Evolutionary conservation across 2,888 invertebrate species (phyloP).

Genomic region (Yponomeuta plumbellus): DNA sequence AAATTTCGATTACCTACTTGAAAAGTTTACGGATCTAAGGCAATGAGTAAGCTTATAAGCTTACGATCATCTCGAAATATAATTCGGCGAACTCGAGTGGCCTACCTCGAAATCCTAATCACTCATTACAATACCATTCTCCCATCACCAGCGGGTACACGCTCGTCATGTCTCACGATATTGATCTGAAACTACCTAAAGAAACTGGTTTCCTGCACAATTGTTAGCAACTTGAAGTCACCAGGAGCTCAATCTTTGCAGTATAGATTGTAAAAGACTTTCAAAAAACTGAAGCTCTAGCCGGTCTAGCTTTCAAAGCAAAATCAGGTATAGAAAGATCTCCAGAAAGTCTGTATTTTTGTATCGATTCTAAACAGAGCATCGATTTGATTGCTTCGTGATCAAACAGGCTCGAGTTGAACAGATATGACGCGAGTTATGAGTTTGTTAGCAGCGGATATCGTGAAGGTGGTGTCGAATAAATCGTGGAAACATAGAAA

Average conservation of each 20-base stretch:
- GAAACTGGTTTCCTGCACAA: not conserved
- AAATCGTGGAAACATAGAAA: not conserved
- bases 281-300: not conserved
- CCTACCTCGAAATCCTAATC: conserved; percentile 1
- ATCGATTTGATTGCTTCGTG: conserved; percentile 10
- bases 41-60: not conserved
- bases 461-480: not conserved
- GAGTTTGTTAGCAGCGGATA: not conserved
- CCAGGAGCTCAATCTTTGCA: not conserved
- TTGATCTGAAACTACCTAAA: not conserved
- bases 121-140: conserved; percentile 11
- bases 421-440: conserved; percentile 6
- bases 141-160: conserved; percentile 9
- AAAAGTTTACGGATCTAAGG: too few species aligned
- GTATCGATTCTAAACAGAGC: not conserved
- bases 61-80: not conserved
- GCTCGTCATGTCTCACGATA: conserved; percentile 12
- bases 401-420: not conserved
- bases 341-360: not conserved
- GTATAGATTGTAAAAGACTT: not conserved
- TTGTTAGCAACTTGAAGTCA: not conserved
- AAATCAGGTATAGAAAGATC: not conserved
- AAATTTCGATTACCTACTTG: too few species aligned
- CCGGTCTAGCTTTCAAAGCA: not conserved
- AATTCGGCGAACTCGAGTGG: not conserved